Conservation (phyloP, 2,888 invertebrate species). For the Phyllotreta striolata region DNA sequence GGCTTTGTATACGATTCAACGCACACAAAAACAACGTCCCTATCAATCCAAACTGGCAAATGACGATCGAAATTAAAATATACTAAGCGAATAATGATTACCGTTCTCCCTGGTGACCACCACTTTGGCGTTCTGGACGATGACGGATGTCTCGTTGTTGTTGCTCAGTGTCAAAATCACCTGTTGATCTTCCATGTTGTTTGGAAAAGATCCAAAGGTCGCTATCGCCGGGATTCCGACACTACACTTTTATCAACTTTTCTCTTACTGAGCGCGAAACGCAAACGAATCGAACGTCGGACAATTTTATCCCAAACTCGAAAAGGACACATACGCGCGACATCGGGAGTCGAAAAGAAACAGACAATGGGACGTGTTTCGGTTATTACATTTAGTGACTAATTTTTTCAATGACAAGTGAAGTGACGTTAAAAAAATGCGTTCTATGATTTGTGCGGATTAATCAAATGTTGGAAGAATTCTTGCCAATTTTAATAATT, state of each 20-base stretch:
- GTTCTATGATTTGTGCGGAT: too few species aligned
- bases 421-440: too few species aligned
- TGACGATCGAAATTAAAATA: conserved; percentile 25
- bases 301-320: not conserved
- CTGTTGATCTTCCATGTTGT: conserved; percentile 55
- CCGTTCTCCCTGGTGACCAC: conserved; percentile 44
- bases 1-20: conserved; percentile 1
- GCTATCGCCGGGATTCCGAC: conserved; percentile 44
- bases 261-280: conserved; percentile 34
- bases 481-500: too few species aligned
- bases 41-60: conserved; percentile 5
- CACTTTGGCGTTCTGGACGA: conserved; percentile 53
- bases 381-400: too few species aligned
- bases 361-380: too few species aligned
- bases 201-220: conserved; percentile 52
- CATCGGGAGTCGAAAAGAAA: too few species aligned
- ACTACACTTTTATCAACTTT: conserved; percentile 42
- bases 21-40: conserved; percentile 1
- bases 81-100: conserved; percentile 30
- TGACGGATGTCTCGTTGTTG: conserved; percentile 53
- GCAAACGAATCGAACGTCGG: not conserved
- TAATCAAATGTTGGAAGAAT: too few species aligned
- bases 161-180: conserved; percentile 53
- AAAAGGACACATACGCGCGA: too few species aligned
- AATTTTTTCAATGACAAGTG: too few species aligned